Evolutionary conservation across 2,797 vertebrate genomes (phyloP).

Genomic region (Pangasius sanitwongsei): DNA sequence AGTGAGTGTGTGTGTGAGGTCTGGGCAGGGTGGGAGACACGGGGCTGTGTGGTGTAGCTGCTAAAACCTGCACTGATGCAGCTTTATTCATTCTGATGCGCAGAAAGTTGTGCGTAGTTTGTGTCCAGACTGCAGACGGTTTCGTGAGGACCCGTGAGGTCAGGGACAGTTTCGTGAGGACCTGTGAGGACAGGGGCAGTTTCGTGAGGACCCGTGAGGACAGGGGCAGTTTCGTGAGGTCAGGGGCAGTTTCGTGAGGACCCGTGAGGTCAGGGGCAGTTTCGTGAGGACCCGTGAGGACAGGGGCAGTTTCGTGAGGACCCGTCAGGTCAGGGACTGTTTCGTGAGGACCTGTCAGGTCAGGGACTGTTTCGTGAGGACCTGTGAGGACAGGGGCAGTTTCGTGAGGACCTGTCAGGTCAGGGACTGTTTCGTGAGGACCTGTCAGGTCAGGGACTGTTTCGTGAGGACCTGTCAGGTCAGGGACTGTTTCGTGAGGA

Average conservation of each 20-base stretch:
- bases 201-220: background rate
- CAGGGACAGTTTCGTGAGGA: background rate
- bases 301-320: background rate
- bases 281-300: background rate
- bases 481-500: background rate
- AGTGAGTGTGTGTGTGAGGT: constrained; percentile 41
- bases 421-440: background rate
- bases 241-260: background rate
- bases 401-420: background rate
- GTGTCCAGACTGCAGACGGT: background rate
- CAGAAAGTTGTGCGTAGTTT: constrained; percentile 9
- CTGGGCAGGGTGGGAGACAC: background rate
- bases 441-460: background rate
- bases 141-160: background rate
- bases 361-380: background rate
- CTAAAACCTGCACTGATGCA: background rate
- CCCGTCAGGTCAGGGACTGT: background rate
- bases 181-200: background rate
- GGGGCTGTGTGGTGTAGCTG: background rate
- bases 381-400: background rate
- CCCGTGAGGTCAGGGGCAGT: background rate
- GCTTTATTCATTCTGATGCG: background rate
- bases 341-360: background rate
- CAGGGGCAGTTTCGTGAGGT: background rate
- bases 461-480: background rate